These are phyloP conservation scores for Lasioglossum baleicum DNA, from an alignment of 1,140 invertebrate genomes.

Conservation along the genomic window DNA sequence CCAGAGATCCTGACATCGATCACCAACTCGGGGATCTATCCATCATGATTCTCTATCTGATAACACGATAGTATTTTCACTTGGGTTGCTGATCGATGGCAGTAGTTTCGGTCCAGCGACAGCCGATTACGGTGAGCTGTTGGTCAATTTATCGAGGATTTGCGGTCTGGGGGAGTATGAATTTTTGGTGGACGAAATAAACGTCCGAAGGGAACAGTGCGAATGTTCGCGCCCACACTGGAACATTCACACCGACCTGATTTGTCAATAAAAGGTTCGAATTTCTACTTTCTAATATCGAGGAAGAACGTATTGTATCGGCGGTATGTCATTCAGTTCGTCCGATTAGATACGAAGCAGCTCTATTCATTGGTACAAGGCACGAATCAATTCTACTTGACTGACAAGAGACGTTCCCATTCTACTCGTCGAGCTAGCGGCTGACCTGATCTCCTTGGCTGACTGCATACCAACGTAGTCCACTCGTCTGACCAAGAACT, in stretches of 20 bases:
- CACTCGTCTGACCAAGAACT: conserved; percentile 1
- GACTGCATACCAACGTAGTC: neutral
- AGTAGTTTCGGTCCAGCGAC: too few relatives aligned
- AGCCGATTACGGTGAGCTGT: too few relatives aligned
- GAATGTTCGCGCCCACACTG: too few relatives aligned
- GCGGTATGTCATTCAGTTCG: neutral
- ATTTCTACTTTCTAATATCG: too few relatives aligned
- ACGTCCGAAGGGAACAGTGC: too few relatives aligned
- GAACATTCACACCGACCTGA: too few relatives aligned
- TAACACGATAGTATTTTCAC: neutral
- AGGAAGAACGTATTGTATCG: too few relatives aligned
- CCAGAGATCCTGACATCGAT: neutral
- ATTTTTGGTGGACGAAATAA: too few relatives aligned
- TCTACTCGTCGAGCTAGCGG: neutral
- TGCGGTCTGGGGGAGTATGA: too few relatives aligned
- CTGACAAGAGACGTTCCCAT: neutral
- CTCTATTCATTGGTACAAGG: neutral
- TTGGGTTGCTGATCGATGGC: neutral
- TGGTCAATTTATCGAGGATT: too few relatives aligned
- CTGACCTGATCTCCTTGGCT: neutral
- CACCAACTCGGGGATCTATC: neutral
- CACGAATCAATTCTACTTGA: neutral
- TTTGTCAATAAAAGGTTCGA: too few relatives aligned
- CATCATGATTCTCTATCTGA: neutral
- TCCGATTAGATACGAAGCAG: neutral